Evolutionary conservation across 1,140 invertebrate genomes (phyloP), one percentile per base, ranked within the genome.

Genomic region (Tribolium madens): DNA sequence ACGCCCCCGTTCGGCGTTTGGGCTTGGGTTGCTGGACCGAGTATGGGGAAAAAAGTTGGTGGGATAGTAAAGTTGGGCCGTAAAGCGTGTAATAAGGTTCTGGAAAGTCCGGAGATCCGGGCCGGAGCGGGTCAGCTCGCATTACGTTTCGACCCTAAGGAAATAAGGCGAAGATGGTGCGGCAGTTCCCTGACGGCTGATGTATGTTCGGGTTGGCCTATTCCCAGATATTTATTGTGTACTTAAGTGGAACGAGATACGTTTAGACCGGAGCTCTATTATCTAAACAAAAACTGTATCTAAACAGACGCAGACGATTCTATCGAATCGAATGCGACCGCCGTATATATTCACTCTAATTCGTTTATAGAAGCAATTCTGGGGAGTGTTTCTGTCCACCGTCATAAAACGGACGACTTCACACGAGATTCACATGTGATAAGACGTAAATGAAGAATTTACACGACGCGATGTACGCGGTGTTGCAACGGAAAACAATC

Each of bases 181-280:
- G 76, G 78, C 75, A 75, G 78, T 50, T 72, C 78, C 78, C 74
- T 77, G 78, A 80, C 78, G 70, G 36, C 80, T 82, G 80, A 81
- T 82, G 78, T 81, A 81, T 82, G 81, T 80, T 79, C 74, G 81
- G 81, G 80, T 78, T 75, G 76, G 80, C 74, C 79, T 78, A 80
- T 78, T 81, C 75, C 76, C 73, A 70, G 80, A 82, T 82, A 82
- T 82, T 82, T 82, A 82, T 82, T 81, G 78, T 81, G 80, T 82
- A 81, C 81, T 82, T 82, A 81, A 78, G 73, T 76, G 80, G 80
- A 82, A 82, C 81, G 80, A 82, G 80, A 80, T 80, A 80, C 73
- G 78, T 76, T 76, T 74, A 64, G 57, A 78, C 76, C 78, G 72
- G 50, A 48, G 69, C 78, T 77, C 76, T 69, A 80, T 80, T 80